Evolutionary conservation across 2,888 invertebrate genomes (phyloP).

Genomic region (Ganaspis brasiliensis): DNA sequence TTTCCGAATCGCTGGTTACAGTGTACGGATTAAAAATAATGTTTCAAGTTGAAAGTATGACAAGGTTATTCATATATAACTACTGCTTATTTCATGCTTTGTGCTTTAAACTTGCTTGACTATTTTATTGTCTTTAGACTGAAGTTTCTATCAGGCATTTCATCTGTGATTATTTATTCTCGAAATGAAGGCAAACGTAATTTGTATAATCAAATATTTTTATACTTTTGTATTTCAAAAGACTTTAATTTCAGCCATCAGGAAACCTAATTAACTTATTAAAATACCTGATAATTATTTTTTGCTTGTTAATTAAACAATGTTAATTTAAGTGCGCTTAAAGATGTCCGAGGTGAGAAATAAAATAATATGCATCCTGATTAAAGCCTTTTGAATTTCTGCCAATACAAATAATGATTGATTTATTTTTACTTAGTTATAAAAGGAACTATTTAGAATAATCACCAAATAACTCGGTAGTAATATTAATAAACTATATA

Average conservation of each 20-base stretch:
- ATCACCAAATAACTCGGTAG: neutral
- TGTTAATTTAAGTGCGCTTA: neutral
- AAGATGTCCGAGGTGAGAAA: neutral
- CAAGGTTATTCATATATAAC: conserved; percentile 37
- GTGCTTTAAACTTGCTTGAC: conserved; percentile 24
- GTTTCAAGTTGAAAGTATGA: conserved; percentile 20
- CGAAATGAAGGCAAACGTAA: no score
- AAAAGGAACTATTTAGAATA: neutral
- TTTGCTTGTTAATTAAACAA: no score
- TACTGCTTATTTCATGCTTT: conserved; percentile 39
- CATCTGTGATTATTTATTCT: neutral
- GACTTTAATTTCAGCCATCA: neutral
- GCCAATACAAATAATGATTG: conserved; percentile 18
- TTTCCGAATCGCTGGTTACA: conserved; percentile 23
- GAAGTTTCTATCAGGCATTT: conserved; percentile 34
- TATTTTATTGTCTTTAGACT: conserved; percentile 28
- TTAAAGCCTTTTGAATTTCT: conserved; percentile 38
- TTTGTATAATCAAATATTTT: neutral
- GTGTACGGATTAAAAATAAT: conserved; percentile 28
- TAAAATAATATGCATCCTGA: conserved; percentile 27
- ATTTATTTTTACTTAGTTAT: neutral
- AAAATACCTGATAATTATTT: conserved; percentile 6
- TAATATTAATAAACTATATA: conserved; percentile 28
- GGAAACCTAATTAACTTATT: neutral
- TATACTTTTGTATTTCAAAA: no score